These are phyloP conservation scores for Liolophura sinensis DNA, from an alignment of 1,140 invertebrate genomes.

Conservation along the genomic window DNA sequence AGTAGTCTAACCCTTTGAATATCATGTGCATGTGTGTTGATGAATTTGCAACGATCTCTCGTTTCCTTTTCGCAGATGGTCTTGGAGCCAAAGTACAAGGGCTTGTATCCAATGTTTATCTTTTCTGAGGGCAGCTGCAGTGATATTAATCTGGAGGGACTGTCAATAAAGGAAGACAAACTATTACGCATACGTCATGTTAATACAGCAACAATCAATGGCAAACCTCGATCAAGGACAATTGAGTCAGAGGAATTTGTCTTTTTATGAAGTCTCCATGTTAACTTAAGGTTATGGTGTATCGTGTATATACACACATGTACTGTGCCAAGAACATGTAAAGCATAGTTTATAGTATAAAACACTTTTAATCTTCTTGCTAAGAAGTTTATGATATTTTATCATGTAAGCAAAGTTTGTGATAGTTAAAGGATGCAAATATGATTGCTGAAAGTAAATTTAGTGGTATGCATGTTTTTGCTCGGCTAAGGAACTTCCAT, in stretches of 20 bases:
- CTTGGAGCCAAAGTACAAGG: conserved; percentile 62
- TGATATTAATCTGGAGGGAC: conserved; percentile 50
- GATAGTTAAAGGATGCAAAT: no score
- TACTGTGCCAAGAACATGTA: no score
- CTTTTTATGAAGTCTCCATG: conserved; percentile 37
- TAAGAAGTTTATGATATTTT: no score
- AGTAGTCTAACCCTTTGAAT: no score
- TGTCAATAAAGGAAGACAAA: conserved; percentile 30
- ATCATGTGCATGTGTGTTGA: neutral
- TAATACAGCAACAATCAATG: conserved; percentile 27
- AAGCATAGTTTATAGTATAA: no score
- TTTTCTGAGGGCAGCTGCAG: conserved; percentile 72
- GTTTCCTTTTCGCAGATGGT: conserved; percentile 40
- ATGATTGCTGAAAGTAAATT: no score
- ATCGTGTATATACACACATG: no score
- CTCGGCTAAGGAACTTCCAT: no score
- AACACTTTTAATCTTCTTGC: no score
- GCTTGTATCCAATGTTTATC: conserved; percentile 80
- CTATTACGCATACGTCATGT: conserved; percentile 37
- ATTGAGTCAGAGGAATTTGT: conserved; percentile 55
- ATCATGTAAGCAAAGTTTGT: no score
- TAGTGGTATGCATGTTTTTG: no score
- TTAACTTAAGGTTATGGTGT: no score
- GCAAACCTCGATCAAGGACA: conserved; percentile 32
- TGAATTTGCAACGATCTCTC: conserved; percentile 1